Evolutionary conservation across 2,797 vertebrate species (phyloP), one percentile per base, ranked within the genome.

Genomic region (Myripristis jacobus): DNA sequence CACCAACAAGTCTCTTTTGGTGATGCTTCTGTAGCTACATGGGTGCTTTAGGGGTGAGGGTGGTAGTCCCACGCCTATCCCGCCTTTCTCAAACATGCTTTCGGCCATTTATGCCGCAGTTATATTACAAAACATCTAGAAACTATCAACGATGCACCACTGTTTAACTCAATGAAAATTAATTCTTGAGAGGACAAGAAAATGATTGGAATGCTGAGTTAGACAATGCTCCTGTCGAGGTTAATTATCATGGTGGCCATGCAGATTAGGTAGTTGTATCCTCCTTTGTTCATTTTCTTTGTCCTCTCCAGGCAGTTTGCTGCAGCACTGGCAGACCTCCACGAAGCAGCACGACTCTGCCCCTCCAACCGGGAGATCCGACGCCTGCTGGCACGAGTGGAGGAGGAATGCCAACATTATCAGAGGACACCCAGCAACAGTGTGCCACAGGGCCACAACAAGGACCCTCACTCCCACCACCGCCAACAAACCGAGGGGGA

Each of bases 281-380:
- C 75, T 75, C 47, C 58, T 69, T 77, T 85, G 58, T 80, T 78
- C 54, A 0, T 60, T 56, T 38, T 41, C 58, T 80, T 55, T 73
- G 74, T 75, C 54, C 46, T 88, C 85, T 29, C 25, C 85, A 99
- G 98, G 94, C 97, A 99, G 78, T 96, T 98, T 56, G 90, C 93
- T 34, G 95, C 96, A 61, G 98, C 98, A 1, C 94, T 98, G 68
- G 93, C 96, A 66, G 98, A 99, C 88, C 91, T 99, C 77, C 93
- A 94, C 2, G 98, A 99, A 89, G 98, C 98, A 2, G 88, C 95
- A 43, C 95, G 96, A 77, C 93, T 99, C 66, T 96, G 95, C 84
- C 98, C 98, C 36, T 91, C 93, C 88, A 99, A 98, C 88, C 93
- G 96, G 76, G 98, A 99, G 92, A 96, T 99, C 86, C 94, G 92